Percentiles rank a stretch among this genome's conserved stretches.
Conservation (phyloP, 2,888 invertebrate genomes). For the Conomelus anceps region DNA sequence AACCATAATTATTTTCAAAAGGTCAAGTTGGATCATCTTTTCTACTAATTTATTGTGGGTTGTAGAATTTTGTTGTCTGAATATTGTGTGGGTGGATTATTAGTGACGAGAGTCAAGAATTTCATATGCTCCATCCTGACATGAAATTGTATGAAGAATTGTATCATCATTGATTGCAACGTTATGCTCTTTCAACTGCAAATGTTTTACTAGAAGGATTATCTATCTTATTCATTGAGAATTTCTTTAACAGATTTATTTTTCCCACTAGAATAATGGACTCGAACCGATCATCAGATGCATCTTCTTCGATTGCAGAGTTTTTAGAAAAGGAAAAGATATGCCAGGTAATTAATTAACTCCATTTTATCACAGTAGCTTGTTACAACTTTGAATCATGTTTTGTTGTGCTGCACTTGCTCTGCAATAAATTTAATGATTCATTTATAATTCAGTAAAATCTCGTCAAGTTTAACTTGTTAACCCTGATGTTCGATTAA, state of each 20-base stretch:
- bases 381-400: too few relatives aligned
- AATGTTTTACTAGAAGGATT: background rate
- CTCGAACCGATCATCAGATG: background rate
- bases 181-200: too few relatives aligned
- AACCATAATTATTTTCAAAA: too few relatives aligned
- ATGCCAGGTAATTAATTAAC: background rate
- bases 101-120: background rate
- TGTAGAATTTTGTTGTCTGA: background rate
- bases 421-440: too few relatives aligned
- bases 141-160: too few relatives aligned
- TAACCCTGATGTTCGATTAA: too few relatives aligned
- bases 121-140: background rate
- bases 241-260: background rate
- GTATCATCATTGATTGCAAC: background rate
- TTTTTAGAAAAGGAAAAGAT: background rate
- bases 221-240: background rate
- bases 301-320: background rate
- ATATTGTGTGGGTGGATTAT: background rate
- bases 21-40: too few relatives aligned
- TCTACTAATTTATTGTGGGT: too few relatives aligned
- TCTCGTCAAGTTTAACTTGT: too few relatives aligned
- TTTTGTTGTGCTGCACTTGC: too few relatives aligned
- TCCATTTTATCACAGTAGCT: too few relatives aligned
- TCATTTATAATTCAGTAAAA: too few relatives aligned
- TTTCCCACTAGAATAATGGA: background rate